Base-by-base conservation (phyloP, 2,888 invertebrate genomes). In the Ennomos fuscantarius region DNA sequence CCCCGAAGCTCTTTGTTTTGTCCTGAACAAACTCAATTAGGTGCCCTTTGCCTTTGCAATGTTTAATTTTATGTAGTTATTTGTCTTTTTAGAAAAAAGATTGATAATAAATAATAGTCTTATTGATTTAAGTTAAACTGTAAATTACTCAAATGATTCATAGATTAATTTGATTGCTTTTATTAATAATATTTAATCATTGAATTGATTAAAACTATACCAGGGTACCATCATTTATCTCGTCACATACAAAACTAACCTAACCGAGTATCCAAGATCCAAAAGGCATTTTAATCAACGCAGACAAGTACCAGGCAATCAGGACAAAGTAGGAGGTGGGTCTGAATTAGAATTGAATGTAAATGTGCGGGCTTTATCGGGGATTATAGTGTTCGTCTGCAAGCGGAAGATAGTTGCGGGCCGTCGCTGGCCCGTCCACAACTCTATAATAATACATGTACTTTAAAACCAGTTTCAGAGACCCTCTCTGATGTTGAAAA, bases 311-410 rank as follows among this genome's bases (percentile, higher is more conserved):
- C 81, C 82, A 88, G 84, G 89, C 89, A 89, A 92, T 92, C 91
- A 89, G 82, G 71, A 72, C 69, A 72, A 75, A 87, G 87, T 88
- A 84, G 84, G 72, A 84, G 79, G 83, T 86, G 87, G 84, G 81
- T 78, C 82, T 77, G 81, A 91, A 92, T 92, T 90, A 90, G 91
- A 91, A 92, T 92, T 92, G 91, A 92, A 93, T 93, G 93, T 93
- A 93, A 93, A 93, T 93, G 93, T 93, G 93, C 93, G 93, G 93
- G 93, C 90, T 91, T 93, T 93, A 93, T 93, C 93, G 88, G 86
- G 92, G 92, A 93, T 93, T 92, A 93, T 93, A 92, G 93, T 93
- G 89, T 86, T 87, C 89, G 87, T 87, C 91, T 92, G 92, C 85
- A 80, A 86, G 74, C 79, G 76, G 80, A 83, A 92, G 92, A 92